Percentiles rank a stretch among this genome's conserved stretches.
Evolutionary conservation across 2,797 vertebrate species (phyloP).

Genomic region (Labeo calbasu): DNA sequence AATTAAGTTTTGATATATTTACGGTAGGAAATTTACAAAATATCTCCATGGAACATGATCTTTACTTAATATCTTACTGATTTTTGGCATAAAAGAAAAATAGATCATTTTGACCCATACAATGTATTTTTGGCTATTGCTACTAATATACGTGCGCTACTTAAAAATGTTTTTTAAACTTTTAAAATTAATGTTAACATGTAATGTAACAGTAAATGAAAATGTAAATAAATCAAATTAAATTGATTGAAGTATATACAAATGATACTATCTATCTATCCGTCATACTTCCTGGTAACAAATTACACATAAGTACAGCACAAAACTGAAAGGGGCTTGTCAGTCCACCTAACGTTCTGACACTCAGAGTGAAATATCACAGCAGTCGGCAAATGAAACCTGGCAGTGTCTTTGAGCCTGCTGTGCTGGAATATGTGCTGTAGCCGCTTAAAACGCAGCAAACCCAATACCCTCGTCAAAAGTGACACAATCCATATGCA

Average conservation of each 20-base stretch:
- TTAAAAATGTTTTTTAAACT: background rate
- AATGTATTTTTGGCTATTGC: no score
- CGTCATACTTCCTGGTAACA: background rate
- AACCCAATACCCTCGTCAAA: slow-evolving; percentile 51
- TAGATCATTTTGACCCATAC: no score
- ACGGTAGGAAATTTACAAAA: no score
- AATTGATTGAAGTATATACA: background rate
- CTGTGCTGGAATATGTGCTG: slow-evolving; percentile 31
- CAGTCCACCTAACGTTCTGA: slow-evolving; percentile 3
- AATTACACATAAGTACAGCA: background rate
- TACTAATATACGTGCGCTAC: no score
- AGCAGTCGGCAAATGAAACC: slow-evolving; percentile 31
- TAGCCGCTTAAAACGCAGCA: slow-evolving; percentile 19
- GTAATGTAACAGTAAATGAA: background rate
- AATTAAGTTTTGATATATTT: no score
- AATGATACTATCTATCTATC: background rate
- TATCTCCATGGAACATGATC: no score
- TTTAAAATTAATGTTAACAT: background rate
- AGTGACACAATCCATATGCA: slow-evolving; percentile 49
- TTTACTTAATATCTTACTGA: no score
- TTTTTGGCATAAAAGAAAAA: no score
- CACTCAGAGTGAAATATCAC: slow-evolving; percentile 15
- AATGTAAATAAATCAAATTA: background rate
- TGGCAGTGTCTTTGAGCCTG: slow-evolving; percentile 16
- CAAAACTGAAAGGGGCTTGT: slow-evolving; percentile 25